Conservation (phyloP, 2,888 invertebrate species). For the Amblyteles armatorius region DNA sequence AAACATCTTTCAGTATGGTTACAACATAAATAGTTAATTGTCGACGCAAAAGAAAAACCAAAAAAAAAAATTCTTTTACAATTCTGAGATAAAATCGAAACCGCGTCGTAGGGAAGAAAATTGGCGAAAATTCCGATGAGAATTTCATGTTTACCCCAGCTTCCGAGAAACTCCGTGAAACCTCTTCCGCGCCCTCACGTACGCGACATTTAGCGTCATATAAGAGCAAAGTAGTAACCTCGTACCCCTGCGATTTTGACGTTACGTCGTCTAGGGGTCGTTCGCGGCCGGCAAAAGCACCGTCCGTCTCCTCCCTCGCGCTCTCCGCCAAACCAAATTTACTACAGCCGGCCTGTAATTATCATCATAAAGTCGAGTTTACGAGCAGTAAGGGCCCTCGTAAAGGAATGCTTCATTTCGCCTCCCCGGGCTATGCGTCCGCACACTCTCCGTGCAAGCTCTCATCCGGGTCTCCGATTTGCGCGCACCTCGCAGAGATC, state of each 20-base stretch:
- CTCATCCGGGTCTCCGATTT: constrained; percentile 17
- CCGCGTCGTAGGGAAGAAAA: neutral
- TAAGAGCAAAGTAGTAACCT: constrained; percentile 48
- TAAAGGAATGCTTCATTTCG: constrained; percentile 85
- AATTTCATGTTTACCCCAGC: constrained; percentile 12
- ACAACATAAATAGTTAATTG: no score
- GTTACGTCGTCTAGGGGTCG: constrained; percentile 44
- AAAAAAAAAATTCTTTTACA: no score
- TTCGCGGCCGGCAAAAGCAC: constrained; percentile 25
- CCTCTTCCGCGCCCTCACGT: constrained; percentile 57
- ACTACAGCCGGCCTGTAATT: constrained; percentile 84
- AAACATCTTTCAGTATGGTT: constrained; percentile 25
- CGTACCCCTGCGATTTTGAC: constrained; percentile 48
- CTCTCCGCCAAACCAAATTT: constrained; percentile 79
- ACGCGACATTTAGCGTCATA: constrained; percentile 64
- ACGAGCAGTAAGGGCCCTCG: constrained; percentile 85
- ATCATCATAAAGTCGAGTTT: constrained; percentile 85
- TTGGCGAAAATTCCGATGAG: constrained; percentile 30
- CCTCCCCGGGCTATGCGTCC: constrained; percentile 70
- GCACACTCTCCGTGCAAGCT: constrained; percentile 47
- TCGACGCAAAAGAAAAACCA: neutral
- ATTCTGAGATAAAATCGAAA: no score
- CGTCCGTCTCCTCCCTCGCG: constrained; percentile 63
- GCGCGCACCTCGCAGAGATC: constrained; percentile 35
- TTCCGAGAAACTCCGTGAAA: constrained; percentile 46